Conservation (phyloP, 2,888 invertebrate genomes). For the Pterobdella sp. region DNA sequence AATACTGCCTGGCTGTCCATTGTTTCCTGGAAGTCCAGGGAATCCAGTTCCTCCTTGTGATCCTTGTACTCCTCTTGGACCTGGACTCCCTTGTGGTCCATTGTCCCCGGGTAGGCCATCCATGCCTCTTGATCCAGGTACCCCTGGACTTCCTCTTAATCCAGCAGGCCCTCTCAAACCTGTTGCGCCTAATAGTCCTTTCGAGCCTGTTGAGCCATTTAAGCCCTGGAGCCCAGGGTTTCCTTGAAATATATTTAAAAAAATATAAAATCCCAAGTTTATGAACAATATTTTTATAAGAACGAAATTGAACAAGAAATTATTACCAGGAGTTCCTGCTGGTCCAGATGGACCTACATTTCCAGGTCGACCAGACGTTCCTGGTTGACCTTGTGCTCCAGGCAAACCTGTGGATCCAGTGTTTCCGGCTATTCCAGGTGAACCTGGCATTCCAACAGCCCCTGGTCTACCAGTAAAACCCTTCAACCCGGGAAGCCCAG, state of each 20-base stretch:
- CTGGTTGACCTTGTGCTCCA: conserved; percentile 26
- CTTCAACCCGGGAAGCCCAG: neutral
- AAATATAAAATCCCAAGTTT: neutral
- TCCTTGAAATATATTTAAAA: neutral
- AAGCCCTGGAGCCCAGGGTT: neutral
- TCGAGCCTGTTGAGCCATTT: conserved; percentile 3
- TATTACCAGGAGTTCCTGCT: neutral
- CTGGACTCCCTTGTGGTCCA: conserved; percentile 11
- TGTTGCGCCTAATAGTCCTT: neutral
- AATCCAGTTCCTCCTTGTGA: conserved; percentile 29
- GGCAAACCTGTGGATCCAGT: neutral
- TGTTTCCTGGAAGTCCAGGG: conserved; percentile 28
- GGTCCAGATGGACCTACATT: neutral
- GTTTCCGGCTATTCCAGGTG: conserved; percentile 10
- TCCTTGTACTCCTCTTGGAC: conserved; percentile 5
- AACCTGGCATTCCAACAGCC: conserved; percentile 24
- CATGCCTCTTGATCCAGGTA: conserved; percentile 13
- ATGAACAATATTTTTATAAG: neutral
- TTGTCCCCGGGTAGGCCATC: neutral
- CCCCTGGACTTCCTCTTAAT: conserved; percentile 25
- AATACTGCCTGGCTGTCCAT: conserved; percentile 26
- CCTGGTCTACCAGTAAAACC: conserved; percentile 34
- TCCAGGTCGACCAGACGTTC: conserved; percentile 19
- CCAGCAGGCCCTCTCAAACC: conserved; percentile 16
- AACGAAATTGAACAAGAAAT: neutral